Conservation (phyloP, 2,113 vertebrate species). For the Corapipo altera region DNA sequence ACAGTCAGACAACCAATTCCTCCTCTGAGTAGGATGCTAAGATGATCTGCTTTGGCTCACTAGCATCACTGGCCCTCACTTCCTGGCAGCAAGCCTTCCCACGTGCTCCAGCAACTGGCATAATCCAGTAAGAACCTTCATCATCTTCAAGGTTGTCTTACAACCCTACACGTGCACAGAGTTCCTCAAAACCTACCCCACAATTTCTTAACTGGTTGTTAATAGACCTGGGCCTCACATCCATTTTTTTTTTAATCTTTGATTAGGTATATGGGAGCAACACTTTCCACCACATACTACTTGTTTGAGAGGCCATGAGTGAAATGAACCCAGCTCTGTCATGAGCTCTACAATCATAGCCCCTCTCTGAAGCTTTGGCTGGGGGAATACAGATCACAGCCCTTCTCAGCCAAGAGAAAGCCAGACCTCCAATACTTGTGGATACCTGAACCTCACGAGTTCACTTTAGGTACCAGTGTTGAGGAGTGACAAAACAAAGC, state of each 20-base stretch:
- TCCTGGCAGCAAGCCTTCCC: neutral
- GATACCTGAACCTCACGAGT: neutral
- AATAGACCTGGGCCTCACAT: neutral
- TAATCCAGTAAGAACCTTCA: neutral
- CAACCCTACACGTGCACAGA: rapidly evolving
- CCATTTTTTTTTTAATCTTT: neutral
- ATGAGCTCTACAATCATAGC: rapidly evolving
- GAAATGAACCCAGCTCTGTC: neutral
- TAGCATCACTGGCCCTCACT: neutral
- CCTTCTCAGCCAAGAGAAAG: neutral
- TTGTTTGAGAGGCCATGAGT: rapidly evolving
- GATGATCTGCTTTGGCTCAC: neutral
- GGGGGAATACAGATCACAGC: neutral
- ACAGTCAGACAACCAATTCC: neutral
- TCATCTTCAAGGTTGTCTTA: neutral
- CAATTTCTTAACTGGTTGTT: neutral
- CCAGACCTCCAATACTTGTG: neutral
- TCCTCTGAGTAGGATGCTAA: neutral
- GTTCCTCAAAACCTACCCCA: neutral
- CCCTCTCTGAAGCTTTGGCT: neutral
- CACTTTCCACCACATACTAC: neutral
- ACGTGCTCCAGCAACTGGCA: neutral
- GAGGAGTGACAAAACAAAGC: neutral
- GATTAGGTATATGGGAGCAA: neutral
- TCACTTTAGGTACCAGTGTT: neutral